Conservation (phyloP, 2,888 invertebrate species). For the Criorhina ranunculi region DNA sequence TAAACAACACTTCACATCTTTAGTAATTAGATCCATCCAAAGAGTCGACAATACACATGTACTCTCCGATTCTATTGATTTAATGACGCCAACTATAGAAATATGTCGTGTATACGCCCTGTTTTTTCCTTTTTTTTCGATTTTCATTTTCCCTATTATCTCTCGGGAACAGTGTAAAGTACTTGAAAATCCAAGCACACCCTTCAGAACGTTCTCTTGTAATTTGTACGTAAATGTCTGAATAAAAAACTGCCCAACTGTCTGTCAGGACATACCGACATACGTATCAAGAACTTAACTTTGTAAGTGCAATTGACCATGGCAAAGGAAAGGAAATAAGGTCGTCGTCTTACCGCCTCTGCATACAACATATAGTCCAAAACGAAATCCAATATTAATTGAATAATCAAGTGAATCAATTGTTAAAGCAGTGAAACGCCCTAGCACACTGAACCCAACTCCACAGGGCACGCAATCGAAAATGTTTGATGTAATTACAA, state of each 20-base stretch:
- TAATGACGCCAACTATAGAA: not conserved
- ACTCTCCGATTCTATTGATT: not conserved
- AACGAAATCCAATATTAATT: conserved; percentile 65
- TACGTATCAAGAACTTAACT: not conserved
- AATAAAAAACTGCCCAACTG: not conserved
- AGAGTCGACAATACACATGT: no score
- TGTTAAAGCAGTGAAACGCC: not conserved
- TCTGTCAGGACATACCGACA: conserved; percentile 11
- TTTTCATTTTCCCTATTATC: not conserved
- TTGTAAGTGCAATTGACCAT: conserved; percentile 43
- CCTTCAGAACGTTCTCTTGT: conserved; percentile 8
- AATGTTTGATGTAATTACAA: conserved; percentile 50
- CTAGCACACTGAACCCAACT: conserved; percentile 5
- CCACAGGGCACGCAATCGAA: conserved; percentile 49
- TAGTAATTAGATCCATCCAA: no score
- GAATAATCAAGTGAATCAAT: conserved; percentile 63
- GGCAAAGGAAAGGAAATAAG: conserved; percentile 37
- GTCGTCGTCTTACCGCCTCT: not conserved
- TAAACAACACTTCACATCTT: no score
- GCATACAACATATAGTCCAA: not conserved
- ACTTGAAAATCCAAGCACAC: conserved; percentile 4
- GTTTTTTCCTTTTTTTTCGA: not conserved
- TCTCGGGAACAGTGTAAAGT: not conserved
- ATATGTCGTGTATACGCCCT: not conserved
- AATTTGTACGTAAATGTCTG: conserved; percentile 12